Percentiles rank a stretch among this genome's conserved stretches.
phyloP scores from a whole-genome alignment of 2,888 invertebrate species.

The Lasius platythorax region DNA sequence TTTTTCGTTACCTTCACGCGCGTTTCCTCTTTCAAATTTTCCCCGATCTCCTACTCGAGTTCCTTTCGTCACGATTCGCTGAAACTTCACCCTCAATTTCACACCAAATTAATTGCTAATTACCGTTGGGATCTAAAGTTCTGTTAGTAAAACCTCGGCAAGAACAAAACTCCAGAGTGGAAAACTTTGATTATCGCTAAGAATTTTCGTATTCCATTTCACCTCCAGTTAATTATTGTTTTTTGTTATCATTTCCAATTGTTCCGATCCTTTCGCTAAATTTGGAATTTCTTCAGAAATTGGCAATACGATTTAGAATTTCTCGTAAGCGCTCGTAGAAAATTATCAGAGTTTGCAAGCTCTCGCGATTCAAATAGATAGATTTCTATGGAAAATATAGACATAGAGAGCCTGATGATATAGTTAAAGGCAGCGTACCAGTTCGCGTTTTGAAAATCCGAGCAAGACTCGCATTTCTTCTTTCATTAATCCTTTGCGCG shows the following conservation, averaged over 20 bases:
- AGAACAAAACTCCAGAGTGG: slow-evolving; percentile 54
- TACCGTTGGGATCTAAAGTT: slow-evolving; percentile 48
- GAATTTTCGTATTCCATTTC: slow-evolving; percentile 44
- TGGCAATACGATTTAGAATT: neutral
- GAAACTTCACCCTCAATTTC: slow-evolving; percentile 59
- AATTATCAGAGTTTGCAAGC: slow-evolving; percentile 8
- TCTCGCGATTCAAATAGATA: neutral
- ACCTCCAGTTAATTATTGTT: slow-evolving; percentile 31
- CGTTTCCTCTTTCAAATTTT: slow-evolving; percentile 29
- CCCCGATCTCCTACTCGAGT: slow-evolving; percentile 1
- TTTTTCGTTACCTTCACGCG: slow-evolving; percentile 1
- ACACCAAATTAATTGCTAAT: slow-evolving; percentile 64
- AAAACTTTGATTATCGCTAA: slow-evolving; percentile 59
- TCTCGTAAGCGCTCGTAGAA: neutral
- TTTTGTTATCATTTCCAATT: slow-evolving; percentile 26
- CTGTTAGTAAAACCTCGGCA: slow-evolving; percentile 51
- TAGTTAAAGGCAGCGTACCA: neutral
- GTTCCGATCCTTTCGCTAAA: neutral
- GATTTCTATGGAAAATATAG: neutral
- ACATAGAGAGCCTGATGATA: neutral
- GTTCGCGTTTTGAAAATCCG: slow-evolving; percentile 13
- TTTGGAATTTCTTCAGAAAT: slow-evolving; percentile 12
- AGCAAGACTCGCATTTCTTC: neutral
- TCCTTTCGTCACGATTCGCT: slow-evolving; percentile 39
- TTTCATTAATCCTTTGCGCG: neutral